Percentiles rank a stretch among this genome's conserved stretches.
Evolutionary conservation across 1,140 invertebrate genomes (phyloP).

Genomic region (Drosophila seguyi): DNA sequence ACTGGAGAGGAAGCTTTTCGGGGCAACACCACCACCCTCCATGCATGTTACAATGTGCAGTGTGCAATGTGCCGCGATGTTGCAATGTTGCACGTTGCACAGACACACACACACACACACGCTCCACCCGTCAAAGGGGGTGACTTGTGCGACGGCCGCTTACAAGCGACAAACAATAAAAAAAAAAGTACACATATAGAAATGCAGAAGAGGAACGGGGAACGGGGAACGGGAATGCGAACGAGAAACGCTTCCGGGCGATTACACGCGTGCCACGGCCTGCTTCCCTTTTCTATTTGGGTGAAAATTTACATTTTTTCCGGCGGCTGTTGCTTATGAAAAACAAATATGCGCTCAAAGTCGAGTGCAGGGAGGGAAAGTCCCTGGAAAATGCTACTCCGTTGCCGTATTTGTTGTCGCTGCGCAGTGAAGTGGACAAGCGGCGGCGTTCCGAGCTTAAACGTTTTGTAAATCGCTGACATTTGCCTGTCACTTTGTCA

Average conservation of each 20-base stretch:
- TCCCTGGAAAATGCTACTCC: conserved; percentile 21
- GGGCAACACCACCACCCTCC: conserved; percentile 15
- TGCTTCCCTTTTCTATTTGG: conserved; percentile 55
- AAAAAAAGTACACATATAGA: conserved; percentile 5
- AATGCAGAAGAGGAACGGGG: too few species aligned
- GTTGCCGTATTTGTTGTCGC: conserved; percentile 55
- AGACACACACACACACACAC: background rate
- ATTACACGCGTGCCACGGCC: conserved; percentile 73
- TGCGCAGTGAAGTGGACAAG: conserved; percentile 78
- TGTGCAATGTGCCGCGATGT: conserved; percentile 37
- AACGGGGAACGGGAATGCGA: conserved; percentile 28
- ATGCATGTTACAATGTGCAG: conserved; percentile 24
- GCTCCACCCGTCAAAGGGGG: conserved; percentile 31
- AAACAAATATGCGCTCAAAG: conserved; percentile 61
- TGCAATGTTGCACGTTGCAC: conserved; percentile 35
- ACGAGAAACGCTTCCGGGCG: conserved; percentile 72
- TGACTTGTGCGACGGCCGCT: conserved; percentile 25
- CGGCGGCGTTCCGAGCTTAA: conserved; percentile 64
- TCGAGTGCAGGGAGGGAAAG: conserved; percentile 20
- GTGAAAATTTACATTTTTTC: conserved; percentile 82
- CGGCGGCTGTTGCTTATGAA: conserved; percentile 57
- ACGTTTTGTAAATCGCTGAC: conserved; percentile 77
- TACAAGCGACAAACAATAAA: conserved; percentile 44
- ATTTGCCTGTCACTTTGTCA: conserved; percentile 80
- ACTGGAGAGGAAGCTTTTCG: conserved; percentile 29